Conservation (phyloP, 2,113 vertebrate genomes). For the Lipotes vexillifer region DNA sequence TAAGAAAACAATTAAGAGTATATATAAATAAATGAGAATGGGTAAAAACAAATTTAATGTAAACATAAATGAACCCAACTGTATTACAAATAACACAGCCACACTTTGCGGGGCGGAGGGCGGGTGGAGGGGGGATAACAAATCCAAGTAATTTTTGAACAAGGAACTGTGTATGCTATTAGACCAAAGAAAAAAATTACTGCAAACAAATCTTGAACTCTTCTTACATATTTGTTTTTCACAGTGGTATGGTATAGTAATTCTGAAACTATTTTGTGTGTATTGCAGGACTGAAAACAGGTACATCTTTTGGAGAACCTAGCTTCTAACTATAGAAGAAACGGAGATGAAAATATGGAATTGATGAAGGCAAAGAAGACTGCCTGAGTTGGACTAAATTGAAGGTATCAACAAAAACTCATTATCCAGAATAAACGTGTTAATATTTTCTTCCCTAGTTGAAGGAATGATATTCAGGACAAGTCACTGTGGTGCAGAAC, state of each 20-base stretch:
- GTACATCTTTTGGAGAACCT: background rate
- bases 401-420: background rate
- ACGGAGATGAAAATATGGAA: background rate
- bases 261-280: background rate
- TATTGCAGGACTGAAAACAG: background rate
- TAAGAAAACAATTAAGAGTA: background rate
- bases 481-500: background rate
- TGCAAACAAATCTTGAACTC: background rate
- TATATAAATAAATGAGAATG: background rate
- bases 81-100: background rate
- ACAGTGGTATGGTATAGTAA: background rate
- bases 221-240: background rate
- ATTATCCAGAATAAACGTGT: background rate
- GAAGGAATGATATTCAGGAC: background rate
- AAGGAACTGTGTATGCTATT: background rate
- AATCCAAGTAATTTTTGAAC: background rate
- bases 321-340: background rate
- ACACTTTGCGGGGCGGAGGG: fast-evolving
- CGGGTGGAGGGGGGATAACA: background rate
- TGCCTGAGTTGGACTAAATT: background rate
- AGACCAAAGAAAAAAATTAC: background rate
- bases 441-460: background rate
- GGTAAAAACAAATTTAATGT: background rate
- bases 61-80: background rate
- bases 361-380: background rate